Evolutionary conservation across 2,888 invertebrate species (phyloP), one percentile per base, ranked within the genome.

Genomic region (Mesochorus sp.): DNA sequence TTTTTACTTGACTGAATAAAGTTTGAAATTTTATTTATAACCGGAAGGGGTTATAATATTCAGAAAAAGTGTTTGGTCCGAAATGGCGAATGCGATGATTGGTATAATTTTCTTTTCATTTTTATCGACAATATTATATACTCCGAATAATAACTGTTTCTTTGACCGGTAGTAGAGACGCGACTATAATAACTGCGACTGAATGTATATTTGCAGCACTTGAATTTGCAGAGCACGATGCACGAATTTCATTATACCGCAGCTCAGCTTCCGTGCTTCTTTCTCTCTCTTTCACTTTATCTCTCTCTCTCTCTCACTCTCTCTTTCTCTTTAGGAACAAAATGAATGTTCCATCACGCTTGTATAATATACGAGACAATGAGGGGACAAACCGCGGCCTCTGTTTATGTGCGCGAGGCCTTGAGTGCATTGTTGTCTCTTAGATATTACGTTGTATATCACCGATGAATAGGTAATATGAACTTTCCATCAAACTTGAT

Each of bases 171-270:
- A 39, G 26, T 39, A 67, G 42, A n/a, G 17, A 19, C 14, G 37
- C 53, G 53, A 62, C 49, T 53, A 42, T 71, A 68, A 21, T 44
- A 31, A 2, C 21, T 49, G n/a, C n/a, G 28, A 49, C 26, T 28
- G 61, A 59, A 71, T 28, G 39, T 39, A n/a, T 12, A 24, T 51
- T 71, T 51, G 26, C 21, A 49, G 21, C 39, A 19, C 28, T 44
- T 42, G 26, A 12, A 34, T 61, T 49, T 28, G 19, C 19, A 4
- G 39, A 71, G 28, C 12, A 26, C n/a, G n/a, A 39, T 39, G 12
- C 28, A 61, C 49, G 61, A 71, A 71, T 71, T 71, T 71, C 61
- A 71, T 71, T 62, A 62, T 31, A 44, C 37, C 34, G 19, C 26
- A 4, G 53, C 8, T 44, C 57, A 49, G 53, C 62, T 64, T 70